A percentile compares a stretch with the other conserved stretches of the same genome.
phyloP scores from a whole-genome alignment of 2,888 invertebrate genomes.

The Cordilura impudica region DNA sequence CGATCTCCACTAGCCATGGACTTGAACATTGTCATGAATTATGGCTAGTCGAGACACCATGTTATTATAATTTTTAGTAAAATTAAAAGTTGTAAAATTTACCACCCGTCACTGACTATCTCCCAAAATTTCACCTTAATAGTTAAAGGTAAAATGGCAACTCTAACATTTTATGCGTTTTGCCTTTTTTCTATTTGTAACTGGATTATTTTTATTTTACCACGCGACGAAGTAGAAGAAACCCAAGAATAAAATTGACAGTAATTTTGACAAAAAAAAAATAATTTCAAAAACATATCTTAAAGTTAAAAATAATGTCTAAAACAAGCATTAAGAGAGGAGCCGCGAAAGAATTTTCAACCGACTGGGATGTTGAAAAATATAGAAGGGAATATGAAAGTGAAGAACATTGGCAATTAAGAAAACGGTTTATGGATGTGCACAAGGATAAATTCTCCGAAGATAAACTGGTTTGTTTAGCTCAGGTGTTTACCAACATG shows the following conservation, averaged over 20 bases:
- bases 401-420: constrained; percentile 93
- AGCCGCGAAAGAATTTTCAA: constrained; percentile 31
- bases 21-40: too few relatives aligned
- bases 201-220: neutral
- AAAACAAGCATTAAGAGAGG: constrained; percentile 47
- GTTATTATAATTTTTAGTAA: too few relatives aligned
- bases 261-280: neutral
- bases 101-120: too few relatives aligned
- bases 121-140: too few relatives aligned
- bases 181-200: neutral
- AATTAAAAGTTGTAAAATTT: too few relatives aligned
- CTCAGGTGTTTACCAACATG: constrained; percentile 94
- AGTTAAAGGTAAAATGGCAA: too few relatives aligned
- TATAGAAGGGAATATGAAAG: constrained; percentile 90
- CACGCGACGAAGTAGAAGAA: neutral
- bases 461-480: constrained; percentile 89
- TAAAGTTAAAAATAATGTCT: constrained; percentile 26
- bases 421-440: constrained; percentile 87
- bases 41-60: too few relatives aligned
- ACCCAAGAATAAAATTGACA: too few relatives aligned
- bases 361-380: constrained; percentile 86
- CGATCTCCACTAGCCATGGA: too few relatives aligned
- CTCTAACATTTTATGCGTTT: neutral
- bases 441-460: constrained; percentile 88
- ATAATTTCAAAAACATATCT: neutral